phyloP scores from a whole-genome alignment of 2,888 invertebrate genomes.

The Oscheius sp. region DNA sequence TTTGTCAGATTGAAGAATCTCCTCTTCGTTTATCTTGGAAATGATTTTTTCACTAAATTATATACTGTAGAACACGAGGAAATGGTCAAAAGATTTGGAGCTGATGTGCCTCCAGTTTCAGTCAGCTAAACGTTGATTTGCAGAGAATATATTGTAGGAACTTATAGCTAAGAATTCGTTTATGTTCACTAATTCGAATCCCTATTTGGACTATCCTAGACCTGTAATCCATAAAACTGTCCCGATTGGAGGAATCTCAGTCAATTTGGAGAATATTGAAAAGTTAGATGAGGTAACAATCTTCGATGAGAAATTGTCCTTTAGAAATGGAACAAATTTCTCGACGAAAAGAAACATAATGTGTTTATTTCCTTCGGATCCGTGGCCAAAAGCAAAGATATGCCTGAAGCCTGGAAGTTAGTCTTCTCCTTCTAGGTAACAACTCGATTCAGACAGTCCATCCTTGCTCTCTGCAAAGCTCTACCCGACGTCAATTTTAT shows the following conservation, averaged over 20 bases:
- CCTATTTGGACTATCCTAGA: slow-evolving; percentile 26
- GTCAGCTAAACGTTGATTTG: not conserved
- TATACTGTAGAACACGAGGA: too few relatives aligned
- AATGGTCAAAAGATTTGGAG: slow-evolving; percentile 4
- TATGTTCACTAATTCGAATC: slow-evolving; percentile 19
- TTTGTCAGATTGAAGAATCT: slow-evolving; percentile 13
- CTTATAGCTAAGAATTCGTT: not conserved
- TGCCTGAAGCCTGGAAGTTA: slow-evolving; percentile 24
- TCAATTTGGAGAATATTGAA: not conserved
- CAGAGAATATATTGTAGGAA: not conserved
- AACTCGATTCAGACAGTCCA: slow-evolving; percentile 34
- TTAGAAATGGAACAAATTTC: slow-evolving; percentile 19
- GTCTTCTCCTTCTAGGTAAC: not conserved
- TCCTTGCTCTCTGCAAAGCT: slow-evolving; percentile 28
- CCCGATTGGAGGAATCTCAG: slow-evolving; percentile 19
- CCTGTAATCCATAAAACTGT: slow-evolving; percentile 23
- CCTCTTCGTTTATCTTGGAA: not conserved
- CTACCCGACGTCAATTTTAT: slow-evolving; percentile 47
- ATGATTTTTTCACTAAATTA: not conserved
- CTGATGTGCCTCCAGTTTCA: too few relatives aligned
- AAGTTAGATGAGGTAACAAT: not conserved
- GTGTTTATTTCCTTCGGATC: slow-evolving; percentile 32
- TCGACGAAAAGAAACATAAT: slow-evolving; percentile 18
- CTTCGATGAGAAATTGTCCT: slow-evolving; percentile 7
- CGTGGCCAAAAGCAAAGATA: slow-evolving; percentile 26